These are phyloP conservation scores for Montifringilla adamsi DNA, from an alignment of 2,113 vertebrate genomes.

Conservation along the genomic window DNA sequence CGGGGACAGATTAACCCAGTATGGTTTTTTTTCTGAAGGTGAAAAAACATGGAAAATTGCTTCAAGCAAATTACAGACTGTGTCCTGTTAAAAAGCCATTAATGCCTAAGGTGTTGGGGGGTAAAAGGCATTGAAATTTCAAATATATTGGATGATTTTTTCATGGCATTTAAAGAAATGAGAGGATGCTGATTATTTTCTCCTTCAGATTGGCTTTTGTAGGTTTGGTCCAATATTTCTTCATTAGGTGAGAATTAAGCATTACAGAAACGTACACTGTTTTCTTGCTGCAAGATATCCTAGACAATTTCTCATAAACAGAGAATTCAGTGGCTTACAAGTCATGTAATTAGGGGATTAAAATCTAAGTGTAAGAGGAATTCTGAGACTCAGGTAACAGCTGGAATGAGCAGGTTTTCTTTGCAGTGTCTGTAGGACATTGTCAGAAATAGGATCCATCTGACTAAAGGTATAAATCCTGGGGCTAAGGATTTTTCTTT, in stretches of 20 bases:
- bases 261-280: background rate
- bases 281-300: background rate
- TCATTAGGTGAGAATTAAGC: background rate
- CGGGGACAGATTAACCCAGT: slow-evolving; percentile 9
- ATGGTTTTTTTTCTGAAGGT: background rate
- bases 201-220: background rate
- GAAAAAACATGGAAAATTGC: slow-evolving; percentile 41
- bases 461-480: background rate
- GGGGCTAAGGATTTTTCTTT: background rate
- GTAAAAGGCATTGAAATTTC: background rate
- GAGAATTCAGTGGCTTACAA: background rate
- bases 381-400: background rate
- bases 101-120: background rate
- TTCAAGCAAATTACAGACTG: slow-evolving; percentile 19
- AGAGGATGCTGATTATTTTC: slow-evolving; percentile 3
- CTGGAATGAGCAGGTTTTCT: slow-evolving; percentile 11
- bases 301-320: background rate
- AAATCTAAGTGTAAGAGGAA: slow-evolving; percentile 10
- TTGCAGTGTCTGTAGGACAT: background rate
- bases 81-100: slow-evolving; percentile 24
- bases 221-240: background rate
- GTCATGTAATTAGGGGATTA: slow-evolving; percentile 38
- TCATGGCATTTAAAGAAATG: background rate
- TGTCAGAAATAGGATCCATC: background rate
- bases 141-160: background rate